phyloP scores from a whole-genome alignment of 2,888 invertebrate species.

The Drosophila phalerata region DNA sequence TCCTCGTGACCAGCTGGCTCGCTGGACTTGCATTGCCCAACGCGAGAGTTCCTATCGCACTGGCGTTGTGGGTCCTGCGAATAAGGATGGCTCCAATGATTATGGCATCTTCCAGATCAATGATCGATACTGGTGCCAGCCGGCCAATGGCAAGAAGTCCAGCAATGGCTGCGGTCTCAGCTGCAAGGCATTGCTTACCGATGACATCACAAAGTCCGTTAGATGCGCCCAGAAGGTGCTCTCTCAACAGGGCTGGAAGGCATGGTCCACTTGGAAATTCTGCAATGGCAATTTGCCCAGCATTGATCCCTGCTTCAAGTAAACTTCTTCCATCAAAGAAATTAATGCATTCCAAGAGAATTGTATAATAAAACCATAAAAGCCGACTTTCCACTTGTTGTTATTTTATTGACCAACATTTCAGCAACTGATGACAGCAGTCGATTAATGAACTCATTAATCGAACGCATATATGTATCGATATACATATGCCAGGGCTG shows the following conservation, averaged over 20 bases:
- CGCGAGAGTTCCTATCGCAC: slow-evolving; percentile 83
- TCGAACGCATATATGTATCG: slow-evolving; percentile 7
- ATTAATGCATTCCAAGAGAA: slow-evolving; percentile 2
- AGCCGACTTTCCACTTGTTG: slow-evolving; percentile 38
- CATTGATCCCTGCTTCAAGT: slow-evolving; percentile 67
- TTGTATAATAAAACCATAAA: slow-evolving; percentile 40
- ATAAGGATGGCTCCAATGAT: slow-evolving; percentile 85
- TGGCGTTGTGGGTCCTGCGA: slow-evolving; percentile 83
- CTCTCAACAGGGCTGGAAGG: slow-evolving; percentile 70
- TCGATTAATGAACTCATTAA: slow-evolving; percentile 54
- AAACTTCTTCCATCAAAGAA: background rate
- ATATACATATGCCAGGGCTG: slow-evolving; percentile 26
- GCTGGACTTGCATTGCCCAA: slow-evolving; percentile 79
- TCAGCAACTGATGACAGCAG: slow-evolving; percentile 22
- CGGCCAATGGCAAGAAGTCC: slow-evolving; percentile 52
- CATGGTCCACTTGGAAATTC: slow-evolving; percentile 76
- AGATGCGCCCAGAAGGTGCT: slow-evolving; percentile 71
- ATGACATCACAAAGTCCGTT: slow-evolving; percentile 69
- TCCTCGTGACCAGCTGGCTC: slow-evolving; percentile 64
- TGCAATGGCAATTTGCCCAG: slow-evolving; percentile 64
- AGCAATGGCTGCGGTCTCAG: slow-evolving; percentile 68
- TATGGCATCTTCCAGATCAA: slow-evolving; percentile 84
- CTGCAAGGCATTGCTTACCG: slow-evolving; percentile 67
- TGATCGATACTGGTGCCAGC: slow-evolving; percentile 80
- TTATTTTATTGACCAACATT: slow-evolving; percentile 53